phyloP scores from a whole-genome alignment of 2,113 vertebrate species.

The Mastomys coucha region DNA sequence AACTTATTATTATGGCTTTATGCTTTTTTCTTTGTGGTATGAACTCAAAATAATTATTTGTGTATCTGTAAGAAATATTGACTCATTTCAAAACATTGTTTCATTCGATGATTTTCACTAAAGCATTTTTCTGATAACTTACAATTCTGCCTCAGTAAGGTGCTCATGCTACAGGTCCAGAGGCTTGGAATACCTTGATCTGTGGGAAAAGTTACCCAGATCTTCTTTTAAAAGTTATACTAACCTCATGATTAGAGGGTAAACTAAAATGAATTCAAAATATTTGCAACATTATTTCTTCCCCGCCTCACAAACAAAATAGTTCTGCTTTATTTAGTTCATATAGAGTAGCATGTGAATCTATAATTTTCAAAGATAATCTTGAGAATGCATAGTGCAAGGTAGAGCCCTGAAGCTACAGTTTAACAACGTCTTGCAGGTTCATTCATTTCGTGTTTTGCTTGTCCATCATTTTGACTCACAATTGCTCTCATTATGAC shows the following conservation, averaged over 20 bases:
- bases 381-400: not conserved
- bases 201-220: not conserved
- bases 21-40: not conserved
- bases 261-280: not conserved
- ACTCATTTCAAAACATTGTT: not conserved
- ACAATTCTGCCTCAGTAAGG: not conserved
- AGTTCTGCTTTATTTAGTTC: not conserved
- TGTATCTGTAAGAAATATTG: not conserved
- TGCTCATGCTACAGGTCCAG: not conserved
- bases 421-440: not conserved
- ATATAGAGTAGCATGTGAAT: not conserved
- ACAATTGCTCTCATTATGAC: not conserved
- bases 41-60: not conserved
- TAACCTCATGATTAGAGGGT: not conserved
- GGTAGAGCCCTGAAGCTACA: not conserved
- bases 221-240: not conserved
- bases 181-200: fast-evolving
- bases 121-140: not conserved
- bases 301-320: not conserved
- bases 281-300: not conserved
- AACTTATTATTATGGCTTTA: not conserved
- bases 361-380: not conserved
- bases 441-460: not conserved
- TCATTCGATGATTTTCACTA: not conserved
- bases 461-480: not conserved